These are phyloP conservation scores for Erannis defoliaria DNA, from an alignment of 2,888 invertebrate species.

Conservation along the genomic window DNA sequence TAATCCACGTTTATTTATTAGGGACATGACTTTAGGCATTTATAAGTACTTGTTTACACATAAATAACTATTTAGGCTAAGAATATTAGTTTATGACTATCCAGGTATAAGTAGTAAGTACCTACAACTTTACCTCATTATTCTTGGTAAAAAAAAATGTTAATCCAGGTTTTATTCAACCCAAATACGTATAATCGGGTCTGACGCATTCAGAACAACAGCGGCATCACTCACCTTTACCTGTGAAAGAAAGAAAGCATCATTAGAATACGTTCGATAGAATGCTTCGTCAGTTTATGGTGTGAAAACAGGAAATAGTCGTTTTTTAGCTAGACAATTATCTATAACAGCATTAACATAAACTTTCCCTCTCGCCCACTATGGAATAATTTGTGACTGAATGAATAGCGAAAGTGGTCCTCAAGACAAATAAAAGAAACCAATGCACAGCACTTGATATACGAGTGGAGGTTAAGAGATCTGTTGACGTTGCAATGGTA, in stretches of 20 bases:
- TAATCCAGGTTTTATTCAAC: neutral
- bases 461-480: conserved; percentile 17
- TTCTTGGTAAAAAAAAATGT: too few species aligned
- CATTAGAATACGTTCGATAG: conserved; percentile 40
- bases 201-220: neutral
- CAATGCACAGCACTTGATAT: conserved; percentile 52
- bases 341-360: conserved; percentile 56
- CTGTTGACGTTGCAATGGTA: conserved; percentile 23
- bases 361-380: conserved; percentile 69
- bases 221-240: conserved; percentile 74
- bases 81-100: too few species aligned
- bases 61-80: too few species aligned
- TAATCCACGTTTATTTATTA: too few species aligned
- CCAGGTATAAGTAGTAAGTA: too few species aligned
- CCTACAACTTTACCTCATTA: neutral
- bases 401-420: conserved; percentile 71
- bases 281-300: conserved; percentile 28
- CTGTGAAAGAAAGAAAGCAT: conserved; percentile 65
- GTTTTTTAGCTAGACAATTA: conserved; percentile 32
- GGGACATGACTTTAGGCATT: too few species aligned
- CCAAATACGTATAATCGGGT: too few species aligned
- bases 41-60: too few species aligned
- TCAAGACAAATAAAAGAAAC: conserved; percentile 52
- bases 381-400: conserved; percentile 65
- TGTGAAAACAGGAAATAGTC: conserved; percentile 34